Conservation (phyloP, 2,888 invertebrate species). For the Hymenopus coronatus region DNA sequence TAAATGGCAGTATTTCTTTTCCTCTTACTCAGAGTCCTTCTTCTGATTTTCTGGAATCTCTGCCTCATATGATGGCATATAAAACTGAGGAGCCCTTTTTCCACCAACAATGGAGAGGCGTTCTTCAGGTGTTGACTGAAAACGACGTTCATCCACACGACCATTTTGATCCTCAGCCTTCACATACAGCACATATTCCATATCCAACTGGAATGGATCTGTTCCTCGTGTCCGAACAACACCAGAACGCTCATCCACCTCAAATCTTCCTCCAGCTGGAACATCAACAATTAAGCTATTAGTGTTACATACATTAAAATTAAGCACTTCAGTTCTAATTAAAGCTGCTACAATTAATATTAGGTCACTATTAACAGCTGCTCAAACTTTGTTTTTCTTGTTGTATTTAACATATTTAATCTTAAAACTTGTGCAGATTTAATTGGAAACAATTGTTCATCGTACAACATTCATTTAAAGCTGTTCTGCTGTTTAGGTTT, state of each 20-base stretch:
- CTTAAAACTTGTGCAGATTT: too few species aligned
- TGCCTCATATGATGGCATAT: constrained; percentile 90
- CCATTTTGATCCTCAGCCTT: constrained; percentile 96
- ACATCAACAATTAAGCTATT: constrained; percentile 7
- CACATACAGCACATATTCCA: constrained; percentile 94
- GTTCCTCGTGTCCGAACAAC: constrained; percentile 89
- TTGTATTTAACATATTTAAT: too few species aligned
- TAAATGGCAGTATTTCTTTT: too few species aligned
- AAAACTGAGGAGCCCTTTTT: constrained; percentile 96
- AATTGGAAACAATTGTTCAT: too few species aligned
- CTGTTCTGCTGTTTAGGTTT: too few species aligned
- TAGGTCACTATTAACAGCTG: too few species aligned
- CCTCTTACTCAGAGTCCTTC: constrained; percentile 90
- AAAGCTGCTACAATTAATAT: too few species aligned
- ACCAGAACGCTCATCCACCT: constrained; percentile 87
- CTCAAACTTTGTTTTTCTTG: too few species aligned
- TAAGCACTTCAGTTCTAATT: too few species aligned
- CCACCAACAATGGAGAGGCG: constrained; percentile 94
- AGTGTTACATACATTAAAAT: too few species aligned
- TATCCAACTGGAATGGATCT: constrained; percentile 89
- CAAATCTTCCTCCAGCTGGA: constrained; percentile 65
- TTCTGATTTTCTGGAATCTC: constrained; percentile 96
- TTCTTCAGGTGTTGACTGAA: constrained; percentile 89
- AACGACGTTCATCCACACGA: constrained; percentile 82
- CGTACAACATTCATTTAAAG: too few species aligned